Conservation (phyloP, 2,113 vertebrate species). For the Galbula dea region DNA sequence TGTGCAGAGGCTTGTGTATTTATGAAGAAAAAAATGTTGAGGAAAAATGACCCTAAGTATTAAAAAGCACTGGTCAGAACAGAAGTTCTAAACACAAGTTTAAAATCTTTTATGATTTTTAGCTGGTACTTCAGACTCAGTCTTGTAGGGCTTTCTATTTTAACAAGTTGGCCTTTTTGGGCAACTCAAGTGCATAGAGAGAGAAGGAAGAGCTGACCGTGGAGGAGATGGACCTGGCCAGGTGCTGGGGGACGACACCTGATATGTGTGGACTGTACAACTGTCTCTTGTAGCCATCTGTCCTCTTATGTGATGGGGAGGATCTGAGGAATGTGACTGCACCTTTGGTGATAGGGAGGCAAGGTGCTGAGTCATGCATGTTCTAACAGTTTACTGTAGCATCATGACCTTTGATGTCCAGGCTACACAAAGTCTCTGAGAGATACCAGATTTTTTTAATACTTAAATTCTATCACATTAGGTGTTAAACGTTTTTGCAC, state of each 20-base stretch:
- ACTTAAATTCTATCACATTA: neutral
- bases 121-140: neutral
- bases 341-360: neutral
- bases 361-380: accelerated
- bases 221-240: neutral
- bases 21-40: neutral
- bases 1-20: neutral
- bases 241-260: neutral
- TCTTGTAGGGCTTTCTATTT: neutral
- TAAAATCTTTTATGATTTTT: neutral
- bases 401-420: neutral
- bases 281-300: neutral
- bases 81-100: no score
- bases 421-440: neutral
- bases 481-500: neutral
- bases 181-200: neutral
- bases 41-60: neutral
- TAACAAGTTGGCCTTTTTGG: neutral
- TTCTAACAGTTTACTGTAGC: neutral
- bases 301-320: neutral
- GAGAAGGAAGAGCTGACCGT: neutral
- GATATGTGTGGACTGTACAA: neutral
- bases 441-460: neutral
- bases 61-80: neutral
- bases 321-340: neutral